phyloP scores from a whole-genome alignment of 2,888 invertebrate species.

The Ditula angustiorana region DNA sequence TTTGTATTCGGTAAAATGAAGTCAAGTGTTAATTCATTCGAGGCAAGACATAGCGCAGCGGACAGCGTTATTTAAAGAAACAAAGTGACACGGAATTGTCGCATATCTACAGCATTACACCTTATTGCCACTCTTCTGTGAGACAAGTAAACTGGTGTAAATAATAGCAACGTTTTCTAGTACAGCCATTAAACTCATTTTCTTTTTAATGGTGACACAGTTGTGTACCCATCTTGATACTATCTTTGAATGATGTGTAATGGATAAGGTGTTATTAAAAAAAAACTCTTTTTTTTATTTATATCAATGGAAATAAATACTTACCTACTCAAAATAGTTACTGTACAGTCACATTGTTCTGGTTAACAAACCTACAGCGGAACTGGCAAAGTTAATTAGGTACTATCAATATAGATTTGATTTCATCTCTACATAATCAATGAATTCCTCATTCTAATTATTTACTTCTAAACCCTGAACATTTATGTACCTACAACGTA shows the following conservation, averaged over 20 bases:
- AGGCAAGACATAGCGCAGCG: too few species aligned
- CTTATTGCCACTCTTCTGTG: neutral
- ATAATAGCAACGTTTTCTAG: conserved; percentile 19
- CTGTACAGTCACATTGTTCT: neutral
- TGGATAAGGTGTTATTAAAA: neutral
- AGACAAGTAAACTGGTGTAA: neutral
- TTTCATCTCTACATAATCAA: too few species aligned
- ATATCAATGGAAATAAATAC: neutral
- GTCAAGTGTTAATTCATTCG: neutral
- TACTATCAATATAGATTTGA: too few species aligned
- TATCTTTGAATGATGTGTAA: conserved; percentile 5
- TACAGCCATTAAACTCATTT: conserved; percentile 10
- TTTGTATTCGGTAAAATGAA: neutral
- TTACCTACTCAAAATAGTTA: neutral
- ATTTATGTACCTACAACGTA: neutral
- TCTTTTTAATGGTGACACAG: conserved; percentile 18
- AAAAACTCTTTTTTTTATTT: neutral
- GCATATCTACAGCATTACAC: neutral
- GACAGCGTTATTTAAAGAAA: conserved; percentile 15
- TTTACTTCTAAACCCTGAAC: too few species aligned
- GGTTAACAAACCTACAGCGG: too few species aligned
- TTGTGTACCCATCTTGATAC: neutral
- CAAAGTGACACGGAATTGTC: neutral
- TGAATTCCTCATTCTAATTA: too few species aligned
- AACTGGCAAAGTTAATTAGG: too few species aligned